Base-by-base conservation (phyloP, 2,888 invertebrate species). In the Hirtodrosophila histrioides region DNA sequence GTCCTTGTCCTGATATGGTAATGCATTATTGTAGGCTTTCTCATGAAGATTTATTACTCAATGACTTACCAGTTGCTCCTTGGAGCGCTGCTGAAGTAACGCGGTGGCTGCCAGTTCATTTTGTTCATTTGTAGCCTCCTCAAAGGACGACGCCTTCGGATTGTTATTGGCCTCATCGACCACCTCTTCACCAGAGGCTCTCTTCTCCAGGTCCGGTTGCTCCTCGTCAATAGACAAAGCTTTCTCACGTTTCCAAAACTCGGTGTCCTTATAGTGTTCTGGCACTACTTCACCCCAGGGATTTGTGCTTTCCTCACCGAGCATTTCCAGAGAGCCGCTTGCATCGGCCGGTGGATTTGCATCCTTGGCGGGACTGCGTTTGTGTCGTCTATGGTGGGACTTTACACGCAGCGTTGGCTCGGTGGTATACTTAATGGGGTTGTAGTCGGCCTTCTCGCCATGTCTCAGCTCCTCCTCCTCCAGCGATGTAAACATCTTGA, bases 401-500 rank as follows among this genome's bases (percentile, higher is more conserved):
- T 89, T 90, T 0, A 91, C 89, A 12, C 88, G 90, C 10, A 91
- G 51, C 10, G 86, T 86, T 0, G 90, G 88, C 43, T 92, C 92
- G 44, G 86, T 89, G 4, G 87, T 83, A 35, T 92, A 92, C 31
- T 88, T 90, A 17, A 92, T 90, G 10, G 90, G 88, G 17, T 86
- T 88, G 62, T 88, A 91, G 17, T 91, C 89, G 0, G 76, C 78
- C 31, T 89, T 86, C 3, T 86, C 86, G n/a, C 84, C 86, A 29
- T 86, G 86, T 76, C 92, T 91, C 71, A 93, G 92, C 88, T 94
- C 94, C 69, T 93, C 93, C 89, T 94, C 94, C 89, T 94, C 94
- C 78, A 94, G 92, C 54, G 94, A 94, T 70, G 94, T 94, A 81
- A 94, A 94, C 92, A 93, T 93, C 91, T 93, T 93, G 36, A 94